A percentile compares a stretch with the other conserved stretches of the same genome.
Evolutionary conservation across 2,797 vertebrate genomes (phyloP).

Genomic region (Vireo griseus): DNA sequence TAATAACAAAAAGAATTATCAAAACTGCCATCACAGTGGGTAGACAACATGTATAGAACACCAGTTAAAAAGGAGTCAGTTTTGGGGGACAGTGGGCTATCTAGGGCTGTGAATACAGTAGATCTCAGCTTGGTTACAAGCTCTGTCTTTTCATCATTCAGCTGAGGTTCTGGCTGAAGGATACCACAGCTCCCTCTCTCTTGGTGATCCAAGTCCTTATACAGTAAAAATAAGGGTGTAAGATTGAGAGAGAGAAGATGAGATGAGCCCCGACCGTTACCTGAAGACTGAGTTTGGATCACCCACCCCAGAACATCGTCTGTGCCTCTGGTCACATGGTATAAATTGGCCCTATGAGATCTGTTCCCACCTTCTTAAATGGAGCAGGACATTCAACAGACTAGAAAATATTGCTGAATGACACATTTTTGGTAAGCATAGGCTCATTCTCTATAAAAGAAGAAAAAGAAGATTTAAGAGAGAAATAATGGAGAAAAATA

Average conservation of each 20-base stretch:
- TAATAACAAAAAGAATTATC: background rate
- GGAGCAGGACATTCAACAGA: background rate
- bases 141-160: background rate
- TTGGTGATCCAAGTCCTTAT: background rate
- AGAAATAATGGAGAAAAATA: background rate
- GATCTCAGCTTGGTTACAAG: background rate
- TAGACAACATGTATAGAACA: background rate
- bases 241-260: background rate
- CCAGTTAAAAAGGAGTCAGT: background rate
- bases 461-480: background rate
- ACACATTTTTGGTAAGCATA: background rate
- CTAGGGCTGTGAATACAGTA: background rate
- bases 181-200: background rate
- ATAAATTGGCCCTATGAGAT: background rate
- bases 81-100: background rate
- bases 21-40: background rate
- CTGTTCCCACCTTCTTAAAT: background rate
- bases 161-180: background rate
- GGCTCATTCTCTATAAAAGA: background rate
- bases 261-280: accelerated
- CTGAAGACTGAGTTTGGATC: background rate
- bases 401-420: background rate
- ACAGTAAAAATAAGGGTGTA: background rate
- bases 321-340: background rate
- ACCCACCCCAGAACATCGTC: background rate